A percentile compares a stretch with the other conserved stretches of the same genome.
Evolutionary conservation across 2,797 vertebrate species (phyloP).

Genomic region (Cyclopterus lumpus): DNA sequence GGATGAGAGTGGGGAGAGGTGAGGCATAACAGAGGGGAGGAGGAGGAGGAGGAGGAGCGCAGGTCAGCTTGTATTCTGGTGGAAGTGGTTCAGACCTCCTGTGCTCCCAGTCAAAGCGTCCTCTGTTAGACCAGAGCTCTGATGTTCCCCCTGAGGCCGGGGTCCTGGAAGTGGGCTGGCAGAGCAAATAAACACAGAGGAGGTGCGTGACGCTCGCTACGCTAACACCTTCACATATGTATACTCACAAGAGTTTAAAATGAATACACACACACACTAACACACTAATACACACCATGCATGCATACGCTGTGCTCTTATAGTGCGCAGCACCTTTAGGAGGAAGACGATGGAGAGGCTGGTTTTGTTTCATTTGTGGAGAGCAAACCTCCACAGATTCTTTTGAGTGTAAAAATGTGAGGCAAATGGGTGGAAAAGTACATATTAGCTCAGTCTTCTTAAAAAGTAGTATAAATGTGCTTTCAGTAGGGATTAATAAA

Average conservation of each 20-base stretch:
- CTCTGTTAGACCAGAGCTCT: slow-evolving; percentile 70
- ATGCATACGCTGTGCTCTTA: too few relatives aligned
- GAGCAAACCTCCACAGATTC: neutral
- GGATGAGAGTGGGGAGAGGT: slow-evolving; percentile 36
- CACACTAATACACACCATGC: slow-evolving; percentile 20
- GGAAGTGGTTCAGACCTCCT: slow-evolving; percentile 69
- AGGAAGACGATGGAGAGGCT: slow-evolving; percentile 6
- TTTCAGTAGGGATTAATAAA: slow-evolving; percentile 27
- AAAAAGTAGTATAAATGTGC: slow-evolving; percentile 14
- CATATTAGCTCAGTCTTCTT: slow-evolving; percentile 2
- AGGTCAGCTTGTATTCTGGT: slow-evolving; percentile 52
- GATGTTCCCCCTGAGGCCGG: slow-evolving; percentile 76
- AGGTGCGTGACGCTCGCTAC: slow-evolving; percentile 60
- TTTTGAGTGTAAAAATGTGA: neutral
- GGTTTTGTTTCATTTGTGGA: slow-evolving; percentile 17
- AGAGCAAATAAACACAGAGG: slow-evolving; percentile 82
- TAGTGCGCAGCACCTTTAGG: slow-evolving; percentile 31
- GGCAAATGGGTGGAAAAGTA: slow-evolving; percentile 10
- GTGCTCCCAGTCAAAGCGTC: slow-evolving; percentile 75
- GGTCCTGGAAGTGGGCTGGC: slow-evolving; percentile 79
- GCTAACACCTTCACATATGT: slow-evolving; percentile 75
- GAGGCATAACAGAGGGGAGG: slow-evolving; percentile 36
- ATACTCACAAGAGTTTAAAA: slow-evolving; percentile 53
- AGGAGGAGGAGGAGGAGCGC: neutral
- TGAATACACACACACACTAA: slow-evolving; percentile 39